Conservation (phyloP, 2,113 vertebrate genomes). For the Silurus meridionalis region DNA sequence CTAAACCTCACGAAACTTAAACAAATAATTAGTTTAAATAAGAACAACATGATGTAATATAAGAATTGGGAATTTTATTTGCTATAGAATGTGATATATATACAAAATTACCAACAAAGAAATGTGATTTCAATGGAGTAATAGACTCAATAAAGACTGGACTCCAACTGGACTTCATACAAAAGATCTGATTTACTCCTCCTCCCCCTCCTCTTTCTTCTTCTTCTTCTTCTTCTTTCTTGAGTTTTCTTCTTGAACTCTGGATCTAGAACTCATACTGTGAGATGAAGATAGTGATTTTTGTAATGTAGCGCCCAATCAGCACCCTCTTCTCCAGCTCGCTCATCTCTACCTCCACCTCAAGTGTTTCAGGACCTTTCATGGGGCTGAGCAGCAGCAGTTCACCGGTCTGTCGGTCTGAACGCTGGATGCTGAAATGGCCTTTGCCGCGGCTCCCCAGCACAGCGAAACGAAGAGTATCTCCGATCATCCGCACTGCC, state of each 20-base stretch:
- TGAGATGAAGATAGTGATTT: slow-evolving; percentile 80
- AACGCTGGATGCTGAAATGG: slow-evolving; percentile 75
- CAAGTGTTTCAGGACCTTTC: slow-evolving; percentile 73
- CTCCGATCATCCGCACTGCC: slow-evolving; percentile 71
- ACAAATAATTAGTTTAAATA: not conserved
- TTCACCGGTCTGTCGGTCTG: slow-evolving; percentile 77
- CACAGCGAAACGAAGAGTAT: slow-evolving; percentile 81
- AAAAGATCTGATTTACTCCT: not conserved
- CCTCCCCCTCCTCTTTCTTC: too few species aligned
- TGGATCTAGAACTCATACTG: slow-evolving; percentile 76
- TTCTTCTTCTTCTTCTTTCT: not conserved
- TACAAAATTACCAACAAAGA: not conserved
- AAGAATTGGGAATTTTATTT: not conserved
- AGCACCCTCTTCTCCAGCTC: slow-evolving; percentile 76
- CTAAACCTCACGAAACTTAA: not conserved
- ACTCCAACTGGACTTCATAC: not conserved
- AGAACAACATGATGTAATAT: not conserved
- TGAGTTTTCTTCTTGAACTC: not conserved
- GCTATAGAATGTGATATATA: not conserved
- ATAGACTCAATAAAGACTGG: not conserved
- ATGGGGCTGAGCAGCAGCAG: slow-evolving; percentile 78
- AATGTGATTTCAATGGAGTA: not conserved
- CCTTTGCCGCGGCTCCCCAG: slow-evolving; percentile 66
- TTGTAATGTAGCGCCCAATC: slow-evolving; percentile 83
- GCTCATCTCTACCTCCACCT: slow-evolving; percentile 86